These are phyloP conservation scores for Craniophora ligustri DNA, from an alignment of 2,888 invertebrate species.

Conservation along the genomic window DNA sequence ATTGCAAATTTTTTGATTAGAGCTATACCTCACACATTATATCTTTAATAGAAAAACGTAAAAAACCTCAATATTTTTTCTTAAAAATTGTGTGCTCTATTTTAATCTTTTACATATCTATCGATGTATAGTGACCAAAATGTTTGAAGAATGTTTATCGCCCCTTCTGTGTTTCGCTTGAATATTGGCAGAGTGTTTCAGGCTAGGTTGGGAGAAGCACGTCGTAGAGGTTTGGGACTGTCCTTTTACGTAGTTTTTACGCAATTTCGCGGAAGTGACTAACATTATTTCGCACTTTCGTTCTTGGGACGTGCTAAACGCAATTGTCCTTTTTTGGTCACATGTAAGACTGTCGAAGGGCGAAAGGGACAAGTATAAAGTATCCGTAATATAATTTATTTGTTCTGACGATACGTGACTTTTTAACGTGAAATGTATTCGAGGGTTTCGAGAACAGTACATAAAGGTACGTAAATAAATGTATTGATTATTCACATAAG, in stretches of 20 bases:
- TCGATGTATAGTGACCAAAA: too few species aligned
- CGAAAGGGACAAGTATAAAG: constrained; percentile 18
- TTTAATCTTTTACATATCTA: too few species aligned
- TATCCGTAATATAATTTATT: constrained; percentile 29
- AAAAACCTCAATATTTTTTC: too few species aligned
- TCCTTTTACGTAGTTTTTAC: constrained; percentile 57
- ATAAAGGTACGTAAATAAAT: too few species aligned
- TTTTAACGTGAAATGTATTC: too few species aligned
- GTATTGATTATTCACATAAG: too few species aligned
- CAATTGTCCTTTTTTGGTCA: constrained; percentile 46
- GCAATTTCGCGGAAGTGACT: constrained; percentile 53
- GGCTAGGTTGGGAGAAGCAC: constrained; percentile 32
- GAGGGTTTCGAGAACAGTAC: too few species aligned
- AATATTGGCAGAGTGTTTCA: constrained; percentile 5
- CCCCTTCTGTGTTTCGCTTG: constrained; percentile 22
- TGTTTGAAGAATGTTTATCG: too few species aligned
- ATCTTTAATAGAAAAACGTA: too few species aligned
- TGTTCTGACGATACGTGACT: constrained; percentile 11
- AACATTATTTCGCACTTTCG: constrained; percentile 64
- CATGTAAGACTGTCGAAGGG: constrained; percentile 30
- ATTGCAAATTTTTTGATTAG: too few species aligned
- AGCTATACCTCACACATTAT: too few species aligned
- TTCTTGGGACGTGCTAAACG: constrained; percentile 53
- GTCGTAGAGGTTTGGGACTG: constrained; percentile 50
- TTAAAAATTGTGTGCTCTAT: too few species aligned